Evolutionary conservation across 1,140 invertebrate species (phyloP), one percentile per base, ranked within the genome.

Genomic region (Panonychus citri): DNA sequence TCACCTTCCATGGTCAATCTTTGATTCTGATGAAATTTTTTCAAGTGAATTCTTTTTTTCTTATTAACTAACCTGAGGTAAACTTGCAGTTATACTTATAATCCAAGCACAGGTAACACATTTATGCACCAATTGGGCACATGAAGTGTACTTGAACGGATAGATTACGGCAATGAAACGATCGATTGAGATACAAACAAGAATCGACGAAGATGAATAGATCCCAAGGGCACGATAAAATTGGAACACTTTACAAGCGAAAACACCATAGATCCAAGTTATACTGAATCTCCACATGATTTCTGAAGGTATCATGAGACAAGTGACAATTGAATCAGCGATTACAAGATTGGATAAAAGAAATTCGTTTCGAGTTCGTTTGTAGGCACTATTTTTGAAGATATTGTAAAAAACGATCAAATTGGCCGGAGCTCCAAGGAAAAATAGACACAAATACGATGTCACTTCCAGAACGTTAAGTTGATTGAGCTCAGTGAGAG

Each of bases 181-280:
- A 68, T 85, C 82, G 43, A 85, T 64, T 8, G 79, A 81, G 39
- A 85, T 79, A 62, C 81, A 83, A 13, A 85, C 78, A 19, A 85
- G 70, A 0, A 84, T 77, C 64, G 82, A 82, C 25, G 81, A 83
- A 8, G 79, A 81, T 2, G 84, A 70, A 64, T 85, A 85, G 25
- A 82, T 75, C 24, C 81, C 82, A 61, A 85, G 81, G 1, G 81
- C 79, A 46, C 81, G 69, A 52, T 81, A 69, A 63, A 84, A 83
- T 56, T 79, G 73, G 28, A 83, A 75, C 26, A 80, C 63, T 64
- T 83, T 81, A 66, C 83, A 85, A 17, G 77, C 74, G 2, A 75
- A 61, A 64, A 83, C 82, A 2, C 81, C 81, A 0, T 78, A 80
- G 25, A 79, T 63, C 82, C 82, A 85, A 52, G 78, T 75, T 10